Conservation (phyloP, 2,113 vertebrate genomes). For the Donacobius atricapilla region DNA sequence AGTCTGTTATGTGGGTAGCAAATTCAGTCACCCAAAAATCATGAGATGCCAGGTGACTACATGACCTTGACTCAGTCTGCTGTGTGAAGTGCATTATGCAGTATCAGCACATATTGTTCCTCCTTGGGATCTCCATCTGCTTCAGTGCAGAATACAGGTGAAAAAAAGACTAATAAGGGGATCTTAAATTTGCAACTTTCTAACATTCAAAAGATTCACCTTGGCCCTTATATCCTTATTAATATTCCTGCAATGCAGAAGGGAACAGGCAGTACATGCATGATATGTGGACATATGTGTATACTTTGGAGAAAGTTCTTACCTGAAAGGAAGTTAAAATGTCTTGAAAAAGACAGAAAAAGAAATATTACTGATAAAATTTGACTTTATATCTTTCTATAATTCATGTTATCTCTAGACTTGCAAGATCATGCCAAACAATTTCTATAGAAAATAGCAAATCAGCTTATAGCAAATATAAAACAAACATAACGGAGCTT, state of each 20-base stretch:
- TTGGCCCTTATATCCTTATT: neutral
- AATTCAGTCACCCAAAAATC: neutral
- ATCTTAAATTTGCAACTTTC: constrained; percentile 4
- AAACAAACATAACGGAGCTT: neutral
- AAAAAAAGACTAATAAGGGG: neutral
- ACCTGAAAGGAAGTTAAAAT: neutral
- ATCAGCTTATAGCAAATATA: neutral
- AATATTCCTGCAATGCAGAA: neutral
- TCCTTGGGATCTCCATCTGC: neutral
- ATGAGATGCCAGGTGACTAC: neutral
- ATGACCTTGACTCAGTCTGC: neutral
- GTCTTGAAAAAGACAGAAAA: neutral
- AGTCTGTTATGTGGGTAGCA: neutral
- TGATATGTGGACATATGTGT: neutral
- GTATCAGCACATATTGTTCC: neutral
- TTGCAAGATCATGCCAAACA: neutral
- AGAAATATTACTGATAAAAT: neutral
- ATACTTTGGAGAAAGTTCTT: neutral
- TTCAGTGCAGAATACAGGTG: constrained; percentile 5
- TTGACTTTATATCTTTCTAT: neutral
- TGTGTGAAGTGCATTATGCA: neutral
- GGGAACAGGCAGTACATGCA: neutral
- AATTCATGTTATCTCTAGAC: neutral
- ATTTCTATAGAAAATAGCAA: neutral
- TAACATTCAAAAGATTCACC: neutral